These are phyloP conservation scores for Agonopterix arenella DNA, from an alignment of 2,888 invertebrate species.

Conservation along the genomic window DNA sequence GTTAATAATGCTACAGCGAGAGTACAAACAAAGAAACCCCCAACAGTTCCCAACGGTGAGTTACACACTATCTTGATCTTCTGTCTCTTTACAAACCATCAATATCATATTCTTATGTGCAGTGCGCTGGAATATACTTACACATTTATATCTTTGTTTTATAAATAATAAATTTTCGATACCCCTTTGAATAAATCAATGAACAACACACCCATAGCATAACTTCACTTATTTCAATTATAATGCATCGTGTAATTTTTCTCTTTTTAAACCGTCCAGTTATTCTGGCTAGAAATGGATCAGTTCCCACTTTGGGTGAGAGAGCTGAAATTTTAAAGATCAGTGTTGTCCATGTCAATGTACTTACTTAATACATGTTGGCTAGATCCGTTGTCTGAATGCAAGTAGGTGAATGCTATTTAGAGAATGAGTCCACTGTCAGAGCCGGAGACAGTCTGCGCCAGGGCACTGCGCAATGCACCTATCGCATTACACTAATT, in stretches of 20 bases:
- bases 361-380: conserved; percentile 54
- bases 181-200: too few species aligned
- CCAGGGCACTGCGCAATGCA: conserved; percentile 10
- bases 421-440: conserved; percentile 62
- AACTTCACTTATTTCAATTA: conserved; percentile 26
- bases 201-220: background rate
- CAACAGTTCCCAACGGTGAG: conserved; percentile 94
- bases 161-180: too few species aligned
- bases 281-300: conserved; percentile 80
- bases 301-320: conserved; percentile 80
- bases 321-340: conserved; percentile 67
- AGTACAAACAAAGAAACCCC: conserved; percentile 99
- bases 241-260: conserved; percentile 67
- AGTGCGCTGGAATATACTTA: background rate
- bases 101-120: background rate
- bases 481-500: conserved; percentile 8
- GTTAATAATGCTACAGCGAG: conserved; percentile 99
- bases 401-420: conserved; percentile 72
- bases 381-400: conserved; percentile 70
- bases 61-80: conserved; percentile 11
- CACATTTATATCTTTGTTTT: background rate
- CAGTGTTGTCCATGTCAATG: conserved; percentile 67
- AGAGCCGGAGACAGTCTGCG: conserved; percentile 58
- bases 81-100: background rate
- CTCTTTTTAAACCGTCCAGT: conserved; percentile 74